Evolutionary conservation across 2,113 vertebrate genomes (phyloP).

Genomic region (Cryptotis parvus): DNA sequence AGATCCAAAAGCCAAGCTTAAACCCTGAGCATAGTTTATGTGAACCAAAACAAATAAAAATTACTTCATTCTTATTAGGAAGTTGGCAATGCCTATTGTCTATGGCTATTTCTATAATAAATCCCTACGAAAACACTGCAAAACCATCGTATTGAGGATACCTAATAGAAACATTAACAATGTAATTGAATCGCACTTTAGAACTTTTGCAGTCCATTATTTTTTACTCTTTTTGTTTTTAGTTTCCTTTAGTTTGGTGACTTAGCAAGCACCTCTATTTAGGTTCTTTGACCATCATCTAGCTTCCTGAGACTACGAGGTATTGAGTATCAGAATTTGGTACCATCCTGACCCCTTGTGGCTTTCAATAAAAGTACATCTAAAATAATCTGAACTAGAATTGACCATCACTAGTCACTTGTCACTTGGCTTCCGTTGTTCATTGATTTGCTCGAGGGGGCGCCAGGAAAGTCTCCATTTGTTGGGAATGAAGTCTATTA

Average conservation of each 20-base stretch:
- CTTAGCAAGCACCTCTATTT: constrained; percentile 2
- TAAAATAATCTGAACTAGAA: not conserved
- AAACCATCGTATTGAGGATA: not conserved
- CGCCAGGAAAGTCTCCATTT: too few species aligned
- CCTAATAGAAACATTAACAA: not conserved
- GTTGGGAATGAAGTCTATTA: too few species aligned
- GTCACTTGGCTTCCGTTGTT: too few species aligned
- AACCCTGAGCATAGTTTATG: too few species aligned
- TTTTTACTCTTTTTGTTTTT: not conserved
- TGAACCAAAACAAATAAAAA: too few species aligned
- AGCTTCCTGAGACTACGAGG: not conserved
- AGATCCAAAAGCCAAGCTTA: too few species aligned
- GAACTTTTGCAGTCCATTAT: not conserved
- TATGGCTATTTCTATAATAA: not conserved
- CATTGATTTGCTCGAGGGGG: too few species aligned
- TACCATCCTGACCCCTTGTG: constrained; percentile 39
- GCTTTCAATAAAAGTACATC: constrained; percentile 19
- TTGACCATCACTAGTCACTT: too few species aligned
- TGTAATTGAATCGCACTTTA: not conserved
- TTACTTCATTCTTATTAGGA: too few species aligned
- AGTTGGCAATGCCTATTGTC: not conserved
- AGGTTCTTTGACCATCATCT: not conserved
- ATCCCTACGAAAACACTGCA: not conserved
- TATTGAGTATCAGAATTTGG: not conserved
- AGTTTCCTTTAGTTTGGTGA: not conserved